phyloP scores from a whole-genome alignment of 2,888 invertebrate genomes.

The Ormyrus labotus region DNA sequence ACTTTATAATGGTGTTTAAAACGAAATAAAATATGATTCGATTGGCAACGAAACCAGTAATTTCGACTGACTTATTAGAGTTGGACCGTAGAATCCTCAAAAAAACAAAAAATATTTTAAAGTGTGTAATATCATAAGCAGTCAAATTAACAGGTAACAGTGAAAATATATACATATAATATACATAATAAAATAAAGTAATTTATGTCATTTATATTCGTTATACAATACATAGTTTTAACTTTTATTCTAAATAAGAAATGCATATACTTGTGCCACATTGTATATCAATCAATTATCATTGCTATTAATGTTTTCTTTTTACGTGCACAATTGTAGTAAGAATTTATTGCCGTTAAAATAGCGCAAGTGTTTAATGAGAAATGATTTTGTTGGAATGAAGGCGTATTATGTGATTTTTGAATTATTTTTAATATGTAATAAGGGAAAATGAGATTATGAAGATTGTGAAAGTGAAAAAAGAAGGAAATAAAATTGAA shows the following conservation, averaged over 20 bases:
- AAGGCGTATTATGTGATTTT: background rate
- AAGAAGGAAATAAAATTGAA: slow-evolving; percentile 19
- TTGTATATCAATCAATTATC: slow-evolving; percentile 38
- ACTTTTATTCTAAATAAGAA: slow-evolving; percentile 9
- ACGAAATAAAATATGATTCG: slow-evolving; percentile 17
- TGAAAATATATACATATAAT: background rate
- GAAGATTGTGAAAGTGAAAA: slow-evolving; percentile 9
- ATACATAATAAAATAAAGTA: background rate
- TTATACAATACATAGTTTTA: background rate
- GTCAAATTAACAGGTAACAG: slow-evolving; percentile 39
- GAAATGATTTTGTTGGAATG: background rate
- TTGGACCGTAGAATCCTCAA: slow-evolving; percentile 21
- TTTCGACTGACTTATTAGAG: slow-evolving; percentile 47
- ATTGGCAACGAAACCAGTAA: slow-evolving; percentile 35
- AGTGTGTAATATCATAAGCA: background rate
- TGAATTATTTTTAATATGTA: slow-evolving; percentile 26
- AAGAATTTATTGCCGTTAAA: background rate
- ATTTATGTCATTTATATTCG: slow-evolving; percentile 8
- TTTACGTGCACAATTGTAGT: slow-evolving; percentile 32
- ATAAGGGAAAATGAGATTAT: background rate
- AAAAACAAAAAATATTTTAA: too few species aligned
- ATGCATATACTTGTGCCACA: slow-evolving; percentile 14
- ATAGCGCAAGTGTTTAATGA: background rate
- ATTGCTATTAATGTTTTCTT: slow-evolving; percentile 39
- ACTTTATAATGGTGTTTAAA: background rate